Conservation (phyloP, 1,140 invertebrate species). For the Latrodectus geometricus region DNA sequence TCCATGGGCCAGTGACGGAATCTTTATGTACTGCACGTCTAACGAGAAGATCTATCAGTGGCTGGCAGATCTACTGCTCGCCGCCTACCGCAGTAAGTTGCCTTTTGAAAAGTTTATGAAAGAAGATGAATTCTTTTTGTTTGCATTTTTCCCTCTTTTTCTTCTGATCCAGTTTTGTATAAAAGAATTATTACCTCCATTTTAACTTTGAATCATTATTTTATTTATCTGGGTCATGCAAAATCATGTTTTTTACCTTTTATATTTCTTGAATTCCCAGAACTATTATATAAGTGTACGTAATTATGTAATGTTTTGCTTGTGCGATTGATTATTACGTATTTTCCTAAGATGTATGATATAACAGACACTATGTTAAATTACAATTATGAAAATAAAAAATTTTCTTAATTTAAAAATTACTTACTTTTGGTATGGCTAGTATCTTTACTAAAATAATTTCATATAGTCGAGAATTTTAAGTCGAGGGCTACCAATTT, state of each 20-base stretch:
- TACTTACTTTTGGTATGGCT: too few relatives aligned
- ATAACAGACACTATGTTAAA: too few relatives aligned
- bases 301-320: too few relatives aligned
- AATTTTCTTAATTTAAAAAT: too few relatives aligned
- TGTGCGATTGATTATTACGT: too few relatives aligned
- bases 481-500: too few relatives aligned
- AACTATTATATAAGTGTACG: too few relatives aligned
- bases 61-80: constrained; percentile 46
- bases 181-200: neutral
- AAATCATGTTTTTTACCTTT: neutral
- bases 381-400: too few relatives aligned
- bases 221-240: neutral
- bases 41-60: constrained; percentile 53
- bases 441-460: too few relatives aligned
- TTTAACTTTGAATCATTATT: neutral
- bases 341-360: too few relatives aligned
- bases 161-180: neutral
- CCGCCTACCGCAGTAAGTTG: constrained; percentile 50
- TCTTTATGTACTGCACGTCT: constrained; percentile 37
- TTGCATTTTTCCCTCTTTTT: neutral
- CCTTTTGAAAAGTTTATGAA: constrained; percentile 7
- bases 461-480: too few relatives aligned
- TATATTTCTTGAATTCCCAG: too few relatives aligned
- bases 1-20: neutral
- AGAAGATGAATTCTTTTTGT: neutral